A percentile compares a stretch with the other conserved stretches of the same genome.
These are phyloP conservation scores for Phenganax stokvisi DNA, from an alignment of 92 coral and sea anemone genomes.

Conservation along the genomic window DNA sequence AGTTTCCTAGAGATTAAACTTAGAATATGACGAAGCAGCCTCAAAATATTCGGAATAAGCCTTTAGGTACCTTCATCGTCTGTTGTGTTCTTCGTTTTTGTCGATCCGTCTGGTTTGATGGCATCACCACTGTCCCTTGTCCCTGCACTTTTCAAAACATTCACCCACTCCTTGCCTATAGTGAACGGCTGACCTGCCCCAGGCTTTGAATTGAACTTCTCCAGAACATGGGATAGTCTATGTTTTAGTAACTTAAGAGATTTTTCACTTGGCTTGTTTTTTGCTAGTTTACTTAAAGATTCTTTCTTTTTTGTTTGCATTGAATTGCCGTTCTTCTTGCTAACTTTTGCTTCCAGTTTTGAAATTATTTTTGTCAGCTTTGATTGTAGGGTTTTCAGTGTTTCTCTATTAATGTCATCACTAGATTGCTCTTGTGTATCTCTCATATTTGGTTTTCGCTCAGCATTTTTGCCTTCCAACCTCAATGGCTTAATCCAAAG, in stretches of 20 bases:
- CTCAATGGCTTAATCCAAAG: conserved; percentile 6
- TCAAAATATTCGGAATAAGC: neutral
- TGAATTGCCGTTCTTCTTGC: conserved; percentile 17
- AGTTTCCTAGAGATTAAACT: conserved; percentile 19
- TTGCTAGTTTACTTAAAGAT: neutral
- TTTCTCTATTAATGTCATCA: neutral
- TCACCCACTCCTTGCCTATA: conserved; percentile 31
- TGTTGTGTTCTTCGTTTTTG: neutral
- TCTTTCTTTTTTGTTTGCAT: neutral
- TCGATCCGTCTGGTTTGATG: too few species aligned
- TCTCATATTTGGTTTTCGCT: too few species aligned
- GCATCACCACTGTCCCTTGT: neutral
- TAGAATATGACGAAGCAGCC: conserved; percentile 14
- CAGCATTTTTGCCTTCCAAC: neutral
- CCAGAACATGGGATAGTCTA: conserved; percentile 13
- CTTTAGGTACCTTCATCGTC: neutral
- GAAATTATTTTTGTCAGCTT: conserved; percentile 26
- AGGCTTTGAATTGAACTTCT: conserved; percentile 18
- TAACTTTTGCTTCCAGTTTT: conserved; percentile 26
- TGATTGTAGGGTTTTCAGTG: conserved; percentile 15
- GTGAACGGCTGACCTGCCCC: conserved; percentile 26
- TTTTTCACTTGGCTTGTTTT: conserved; percentile 15
- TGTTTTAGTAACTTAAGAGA: neutral
- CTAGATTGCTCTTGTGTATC: neutral
- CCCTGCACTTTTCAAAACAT: neutral